Conservation (phyloP, 2,888 invertebrate species). For the Coenonympha glycerion region DNA sequence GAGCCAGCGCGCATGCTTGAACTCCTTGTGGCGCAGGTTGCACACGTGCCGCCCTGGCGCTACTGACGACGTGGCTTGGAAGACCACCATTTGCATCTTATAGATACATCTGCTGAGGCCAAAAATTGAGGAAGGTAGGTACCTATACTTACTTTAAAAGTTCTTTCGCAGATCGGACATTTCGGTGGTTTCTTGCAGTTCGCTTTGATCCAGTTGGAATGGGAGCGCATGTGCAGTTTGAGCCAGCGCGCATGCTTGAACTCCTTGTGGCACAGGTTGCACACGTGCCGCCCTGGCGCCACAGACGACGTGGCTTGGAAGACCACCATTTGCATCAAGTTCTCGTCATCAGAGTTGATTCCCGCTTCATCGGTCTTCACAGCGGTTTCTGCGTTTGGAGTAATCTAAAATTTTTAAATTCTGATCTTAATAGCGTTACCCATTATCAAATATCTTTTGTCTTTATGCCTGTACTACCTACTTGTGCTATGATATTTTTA, state of each 20-base stretch:
- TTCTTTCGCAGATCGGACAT: conserved; percentile 77
- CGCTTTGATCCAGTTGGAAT: conserved; percentile 79
- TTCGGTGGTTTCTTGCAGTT: conserved; percentile 80
- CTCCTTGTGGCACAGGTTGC: conserved; percentile 79
- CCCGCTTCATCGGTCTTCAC: conserved; percentile 44
- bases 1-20: too few species aligned
- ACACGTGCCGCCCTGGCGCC: conserved; percentile 75
- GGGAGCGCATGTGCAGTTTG: conserved; percentile 78
- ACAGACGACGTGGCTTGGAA: conserved; percentile 73
- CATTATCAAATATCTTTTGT: neutral
- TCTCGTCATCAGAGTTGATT: conserved; percentile 64
- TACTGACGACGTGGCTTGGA: conserved; percentile 71
- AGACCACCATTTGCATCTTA: conserved; percentile 64
- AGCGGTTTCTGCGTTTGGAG: conserved; percentile 16
- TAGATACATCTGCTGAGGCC: too few species aligned
- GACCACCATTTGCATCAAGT: conserved; percentile 63
- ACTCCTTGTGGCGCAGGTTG: conserved; percentile 79
- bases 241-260: conserved; percentile 78
- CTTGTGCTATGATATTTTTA: too few species aligned
- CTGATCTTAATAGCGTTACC: too few species aligned
- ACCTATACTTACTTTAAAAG: conserved; percentile 68
- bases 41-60: conserved; percentile 77
- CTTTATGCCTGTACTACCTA: too few species aligned
- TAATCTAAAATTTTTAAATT: conserved; percentile 16
- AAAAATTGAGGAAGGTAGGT: too few species aligned